Percentiles rank a stretch among this genome's conserved stretches.
phyloP scores from a whole-genome alignment of 2,888 invertebrate species.

The Drosophila testacea region DNA sequence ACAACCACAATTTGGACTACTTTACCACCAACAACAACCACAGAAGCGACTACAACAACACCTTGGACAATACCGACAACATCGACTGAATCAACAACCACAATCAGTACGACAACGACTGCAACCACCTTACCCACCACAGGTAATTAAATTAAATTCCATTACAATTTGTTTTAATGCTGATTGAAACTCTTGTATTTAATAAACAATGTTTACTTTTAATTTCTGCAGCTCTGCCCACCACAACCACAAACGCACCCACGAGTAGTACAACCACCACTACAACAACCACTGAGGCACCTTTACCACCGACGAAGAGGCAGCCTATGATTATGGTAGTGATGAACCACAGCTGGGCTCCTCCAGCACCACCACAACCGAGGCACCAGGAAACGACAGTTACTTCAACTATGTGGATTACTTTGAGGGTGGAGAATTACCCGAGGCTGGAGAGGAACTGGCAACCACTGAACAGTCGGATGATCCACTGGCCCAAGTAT shows the following conservation, averaged over 20 bases:
- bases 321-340: conserved; percentile 63
- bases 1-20: conserved; percentile 35
- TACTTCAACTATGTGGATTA: conserved; percentile 83
- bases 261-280: conserved; percentile 29
- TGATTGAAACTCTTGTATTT: no score
- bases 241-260: neutral
- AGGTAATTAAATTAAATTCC: no score
- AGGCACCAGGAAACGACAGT: conserved; percentile 71
- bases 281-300: conserved; percentile 46
- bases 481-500: conserved; percentile 64
- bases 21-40: conserved; percentile 22
- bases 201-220: no score
- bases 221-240: neutral
- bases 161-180: no score
- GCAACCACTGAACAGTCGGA: conserved; percentile 53
- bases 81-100: conserved; percentile 28
- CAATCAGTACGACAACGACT: neutral
- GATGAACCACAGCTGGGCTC: conserved; percentile 48
- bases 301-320: conserved; percentile 58
- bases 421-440: conserved; percentile 72
- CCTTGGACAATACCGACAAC: conserved; percentile 38
- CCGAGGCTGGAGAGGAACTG: conserved; percentile 40
- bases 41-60: conserved; percentile 27
- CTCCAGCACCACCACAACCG: conserved; percentile 59
- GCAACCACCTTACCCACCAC: conserved; percentile 10